Evolutionary conservation across 2,113 vertebrate species (phyloP), one percentile per base, ranked within the genome.

Genomic region (Dasyornis broadbenti): DNA sequence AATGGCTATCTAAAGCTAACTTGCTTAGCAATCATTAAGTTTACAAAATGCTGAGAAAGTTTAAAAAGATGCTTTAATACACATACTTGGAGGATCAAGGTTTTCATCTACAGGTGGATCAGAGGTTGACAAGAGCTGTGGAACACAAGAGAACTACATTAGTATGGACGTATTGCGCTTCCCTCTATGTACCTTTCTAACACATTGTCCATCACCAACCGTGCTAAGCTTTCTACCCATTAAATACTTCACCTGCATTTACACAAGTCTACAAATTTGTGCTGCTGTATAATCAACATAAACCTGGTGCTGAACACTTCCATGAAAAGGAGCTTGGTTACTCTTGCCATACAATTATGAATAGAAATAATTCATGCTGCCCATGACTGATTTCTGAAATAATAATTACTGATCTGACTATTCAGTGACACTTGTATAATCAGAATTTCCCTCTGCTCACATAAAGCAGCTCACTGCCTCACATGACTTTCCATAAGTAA

Each of bases 91-190:
- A 78, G 98, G 98, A 96, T 99, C 98, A 72, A 97, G 91, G 97
- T 98, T 99, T 97, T 99, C 99, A 94, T 98, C 98, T 71, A 98
- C 98, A 90, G 95, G 95, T 2, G 69, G 97, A 70, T 99, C 99
- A 86, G 99, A 99, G 88, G 98, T 99, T 80, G 98, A 99, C 90
- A 99, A 96, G 44, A 99, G 98, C 99, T 99, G 95, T 61, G 39
- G 80, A 96, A 92, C 16, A 91, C 45, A 86, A 57, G 59, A 75
- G 68, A 91, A 68, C 33, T 39, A 47, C 15, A 4, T 94, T 57
- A 88, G 45, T 40, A 93, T 13, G 13, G 7, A 64, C 76, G 30
- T 27, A 59, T 1, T 47, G 54, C 79, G 44, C 60, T 69, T 66
- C 35, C 37, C 24, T 52, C 49, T 23, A 18, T 7, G 12, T 11